Base-by-base conservation (phyloP, 2,113 vertebrate genomes). In the Nibea albiflora region DNA sequence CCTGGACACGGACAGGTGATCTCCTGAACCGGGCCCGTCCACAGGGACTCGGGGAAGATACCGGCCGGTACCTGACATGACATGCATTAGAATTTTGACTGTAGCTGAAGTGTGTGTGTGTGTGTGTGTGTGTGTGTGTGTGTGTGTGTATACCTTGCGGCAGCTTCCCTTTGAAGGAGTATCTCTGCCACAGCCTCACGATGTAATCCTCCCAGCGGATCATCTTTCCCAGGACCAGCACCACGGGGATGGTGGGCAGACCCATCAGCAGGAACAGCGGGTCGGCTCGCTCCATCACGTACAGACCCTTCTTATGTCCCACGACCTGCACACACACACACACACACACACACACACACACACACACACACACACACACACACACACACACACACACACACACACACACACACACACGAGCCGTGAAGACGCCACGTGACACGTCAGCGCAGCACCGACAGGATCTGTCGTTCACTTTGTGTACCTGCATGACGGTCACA, bases 401-500 rank as follows among this genome's bases (percentile, higher is more conserved):
- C n/a, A n/a, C n/a, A n/a, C n/a, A n/a, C n/a, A n/a, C n/a, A n/a
- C n/a, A n/a, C n/a, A n/a, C n/a, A n/a, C n/a, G 35, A 35, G 8
- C 50, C 52, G 35, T 8, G 8, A 7, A 35, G 7, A 35, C 5
- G n/a, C 35, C 35, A 2, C 35, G 28, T 4, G 4, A 31, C 28
- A 31, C 4, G 28, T 31, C 28, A 4, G 28, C 28, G 28, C 28
- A 31, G 35, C 35, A 35, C 8, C 35, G 2, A 35, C 35, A 35
- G 35, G 35, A 35, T 2, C 35, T 35, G 31, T 7, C 31, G 35
- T 8, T 35, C 7, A 7, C 35, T 35, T 8, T 35, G 35, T 35
- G 35, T 9, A 96, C 95, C 95, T 96, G 95, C 95, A 96, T 94
- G 73, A 96, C 95, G 0, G 95, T 95, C 87, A 96, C 94, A 0